A percentile compares a stretch with the other conserved stretches of the same genome.
These are phyloP conservation scores for Eupithecia inturbata DNA, from an alignment of 2,888 invertebrate species.

Conservation along the genomic window DNA sequence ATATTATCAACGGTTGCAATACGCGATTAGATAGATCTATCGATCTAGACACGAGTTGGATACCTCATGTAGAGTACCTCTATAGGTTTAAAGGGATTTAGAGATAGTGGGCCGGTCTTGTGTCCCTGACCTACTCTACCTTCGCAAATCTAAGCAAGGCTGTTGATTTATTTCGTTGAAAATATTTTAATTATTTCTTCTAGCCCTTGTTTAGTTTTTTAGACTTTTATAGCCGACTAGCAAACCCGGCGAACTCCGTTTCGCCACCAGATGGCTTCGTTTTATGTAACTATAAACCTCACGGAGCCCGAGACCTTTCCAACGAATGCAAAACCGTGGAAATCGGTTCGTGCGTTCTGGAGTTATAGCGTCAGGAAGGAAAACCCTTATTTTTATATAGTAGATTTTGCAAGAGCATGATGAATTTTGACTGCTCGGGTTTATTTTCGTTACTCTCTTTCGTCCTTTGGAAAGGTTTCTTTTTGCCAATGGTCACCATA, in stretches of 20 bases:
- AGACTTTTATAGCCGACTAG: not conserved
- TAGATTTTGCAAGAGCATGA: not conserved
- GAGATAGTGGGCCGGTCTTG: constrained; percentile 3
- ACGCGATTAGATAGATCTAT: too few species aligned
- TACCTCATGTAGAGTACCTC: constrained; percentile 4
- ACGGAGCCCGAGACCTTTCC: too few species aligned
- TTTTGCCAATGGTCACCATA: not conserved
- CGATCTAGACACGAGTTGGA: not conserved
- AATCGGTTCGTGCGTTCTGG: too few species aligned
- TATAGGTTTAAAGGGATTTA: not conserved
- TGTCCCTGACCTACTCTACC: constrained; percentile 9
- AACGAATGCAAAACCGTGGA: too few species aligned
- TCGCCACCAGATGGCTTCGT: too few species aligned
- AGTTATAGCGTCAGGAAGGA: too few species aligned
- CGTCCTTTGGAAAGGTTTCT: not conserved
- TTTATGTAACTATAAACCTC: too few species aligned
- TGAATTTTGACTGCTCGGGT: not conserved
- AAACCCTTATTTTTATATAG: too few species aligned
- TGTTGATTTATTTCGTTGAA: not conserved
- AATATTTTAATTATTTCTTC: not conserved
- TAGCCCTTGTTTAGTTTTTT: not conserved
- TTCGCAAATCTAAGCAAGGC: not conserved
- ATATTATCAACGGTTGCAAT: constrained; percentile 8
- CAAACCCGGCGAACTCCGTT: too few species aligned
- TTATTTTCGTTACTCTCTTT: not conserved